Base-by-base conservation (phyloP, 2,797 vertebrate species). In the Acropternis orthonyx region DNA sequence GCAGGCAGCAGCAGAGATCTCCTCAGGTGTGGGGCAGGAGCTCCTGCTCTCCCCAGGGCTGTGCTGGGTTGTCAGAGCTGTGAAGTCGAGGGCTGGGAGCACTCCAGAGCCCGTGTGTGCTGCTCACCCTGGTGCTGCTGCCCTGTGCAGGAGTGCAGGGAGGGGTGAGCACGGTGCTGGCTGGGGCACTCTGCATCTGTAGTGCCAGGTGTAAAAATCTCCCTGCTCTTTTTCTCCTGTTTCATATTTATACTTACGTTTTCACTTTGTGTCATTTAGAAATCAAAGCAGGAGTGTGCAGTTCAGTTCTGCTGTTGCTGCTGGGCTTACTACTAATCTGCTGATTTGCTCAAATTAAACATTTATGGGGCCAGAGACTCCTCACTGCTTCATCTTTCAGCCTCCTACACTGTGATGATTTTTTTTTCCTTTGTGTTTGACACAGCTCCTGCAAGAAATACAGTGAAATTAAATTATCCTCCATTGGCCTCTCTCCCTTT, bases 281-380 rank as follows among this genome's bases (percentile, higher is more conserved):
- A 89, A 76, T 79, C 56, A 71, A 88, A 85, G 87, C 61, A 63
- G 89, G 51, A 71, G 13, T 5, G 30, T 87, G 85, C 59, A 65
- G 56, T 85, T 37, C 37, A 37, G 37, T 37, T 37, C 37, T 37
- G 37, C 37, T 37, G 37, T 37, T 37, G 37, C 37, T 37, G 37
- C 12, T 69, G 5, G 58, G 67, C 78, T 93, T 91, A 73, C 87
- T 91, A 34, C 3, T 3, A 80, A 61, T 71, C 52, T 87, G 32
- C 77, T 91, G 46, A 54, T 94, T 85, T 92, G 82, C 72, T 95
- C 49, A 56, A 74, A 72, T 94, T n/a, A 82, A 91, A 92, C 72
- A 43, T 92, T 89, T 71, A 49, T 88, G 55, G 52, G 85, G 72
- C 75, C 68, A 71, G 81, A 77, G 85, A 49, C 48, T 91, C 73